Percentiles rank a stretch among this genome's conserved stretches.
Evolutionary conservation across 2,113 vertebrate genomes (phyloP).

Genomic region (Forbesichthys agassizii): DNA sequence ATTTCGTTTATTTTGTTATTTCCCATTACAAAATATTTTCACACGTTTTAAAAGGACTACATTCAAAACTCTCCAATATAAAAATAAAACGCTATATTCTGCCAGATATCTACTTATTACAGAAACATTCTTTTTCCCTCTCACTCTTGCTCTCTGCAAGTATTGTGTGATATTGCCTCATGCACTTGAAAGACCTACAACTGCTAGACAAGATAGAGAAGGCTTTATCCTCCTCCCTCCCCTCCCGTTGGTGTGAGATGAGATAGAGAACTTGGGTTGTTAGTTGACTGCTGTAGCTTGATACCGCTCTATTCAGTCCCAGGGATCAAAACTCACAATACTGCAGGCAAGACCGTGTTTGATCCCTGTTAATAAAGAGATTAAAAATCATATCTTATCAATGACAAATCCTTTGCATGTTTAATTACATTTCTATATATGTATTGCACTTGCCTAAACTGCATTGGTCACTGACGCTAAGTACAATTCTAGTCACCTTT

Average conservation of each 20-base stretch:
- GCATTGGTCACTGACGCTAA: not conserved
- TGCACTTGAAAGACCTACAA: slow-evolving; percentile 72
- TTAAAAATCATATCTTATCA: not conserved
- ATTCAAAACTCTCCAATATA: too few relatives aligned
- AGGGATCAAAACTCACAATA: slow-evolving; percentile 21
- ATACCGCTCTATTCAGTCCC: slow-evolving; percentile 35
- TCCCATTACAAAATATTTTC: too few relatives aligned
- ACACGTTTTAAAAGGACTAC: too few relatives aligned
- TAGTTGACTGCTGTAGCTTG: slow-evolving; percentile 57
- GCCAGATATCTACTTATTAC: slow-evolving; percentile 59
- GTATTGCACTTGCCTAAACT: not conserved
- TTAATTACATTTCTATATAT: not conserved
- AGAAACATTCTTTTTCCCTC: slow-evolving; percentile 35
- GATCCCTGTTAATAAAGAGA: too few relatives aligned
- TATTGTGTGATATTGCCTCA: slow-evolving; percentile 77
- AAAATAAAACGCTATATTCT: slow-evolving; percentile 43
- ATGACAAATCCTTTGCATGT: not conserved
- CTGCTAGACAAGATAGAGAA: slow-evolving; percentile 71
- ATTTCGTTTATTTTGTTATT: too few relatives aligned
- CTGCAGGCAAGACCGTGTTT: not conserved
- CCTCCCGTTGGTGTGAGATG: slow-evolving; percentile 41
- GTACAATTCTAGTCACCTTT: too few relatives aligned
- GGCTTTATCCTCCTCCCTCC: slow-evolving; percentile 62
- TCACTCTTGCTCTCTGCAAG: slow-evolving; percentile 53
- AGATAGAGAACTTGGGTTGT: slow-evolving; percentile 59